Base-by-base conservation (phyloP, 2,797 vertebrate genomes). In the Chromobotia macracanthus region DNA sequence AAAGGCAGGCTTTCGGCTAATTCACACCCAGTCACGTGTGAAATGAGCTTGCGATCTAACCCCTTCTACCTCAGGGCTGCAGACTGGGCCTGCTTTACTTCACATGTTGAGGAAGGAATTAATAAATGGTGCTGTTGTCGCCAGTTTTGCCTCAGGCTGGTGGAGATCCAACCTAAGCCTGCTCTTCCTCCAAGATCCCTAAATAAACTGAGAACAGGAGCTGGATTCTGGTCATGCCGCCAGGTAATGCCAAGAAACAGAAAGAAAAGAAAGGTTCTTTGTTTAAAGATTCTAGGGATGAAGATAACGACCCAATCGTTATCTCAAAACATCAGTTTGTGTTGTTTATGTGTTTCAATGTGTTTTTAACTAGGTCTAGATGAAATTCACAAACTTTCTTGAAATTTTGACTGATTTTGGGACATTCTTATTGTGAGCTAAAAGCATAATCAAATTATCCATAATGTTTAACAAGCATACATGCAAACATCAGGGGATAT, bases 11-110 rank as follows among this genome's bases (percentile, higher is more conserved):
- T 87, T 89, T 68, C 88, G 88, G 90, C 91, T 92, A 93, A 93
- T 93, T 92, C 82, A 88, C 89, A 93, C 87, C 88, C 91, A 94
- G 90, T 90, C 92, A 93, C 91, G 92, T 90, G 92, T 93, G 92
- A 94, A 94, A 93, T 93, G 89, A 94, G 92, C 90, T 92, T 28
- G 63, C 86, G 90, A 91, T 92, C 90, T 84, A 88, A 90, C 86
- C 87, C 10, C 48, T 28, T 60, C 64, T 64, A 87, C 89, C 89
- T 82, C 81, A 83, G 87, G 89, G 87, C 81, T 51, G 86, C 83
- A 87, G 76, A 87, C 82, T 67, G 88, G 72, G 87, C 89, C 21
- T 3, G 48, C 88, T 83, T 82, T 72, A 15, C 87, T 76, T 87
- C 51, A 82, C 88, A 86, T 90, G 87, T 86, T 67, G 76, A 65